Evolutionary conservation across 2,888 invertebrate genomes (phyloP).

Genomic region (Ceramica pisi): DNA sequence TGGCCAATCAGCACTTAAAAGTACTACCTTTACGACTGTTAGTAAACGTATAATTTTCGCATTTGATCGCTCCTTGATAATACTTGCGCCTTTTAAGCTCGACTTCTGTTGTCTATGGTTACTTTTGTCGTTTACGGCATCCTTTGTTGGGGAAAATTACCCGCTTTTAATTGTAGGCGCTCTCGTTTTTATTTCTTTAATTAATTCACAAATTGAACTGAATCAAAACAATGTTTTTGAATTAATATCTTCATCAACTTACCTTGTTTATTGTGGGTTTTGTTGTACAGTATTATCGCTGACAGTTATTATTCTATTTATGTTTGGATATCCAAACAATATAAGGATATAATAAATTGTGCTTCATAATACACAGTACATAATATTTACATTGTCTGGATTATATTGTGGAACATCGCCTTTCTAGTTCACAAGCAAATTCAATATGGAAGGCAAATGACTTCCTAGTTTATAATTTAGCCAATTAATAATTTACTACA

Average conservation of each 20-base stretch:
- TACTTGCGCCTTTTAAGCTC: conserved; percentile 33
- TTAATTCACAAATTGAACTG: conserved; percentile 8
- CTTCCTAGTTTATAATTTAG: conserved; percentile 52
- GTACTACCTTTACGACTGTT: conserved; percentile 45
- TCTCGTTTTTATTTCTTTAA: conserved; percentile 20
- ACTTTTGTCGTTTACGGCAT: conserved; percentile 19
- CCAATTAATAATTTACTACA: conserved; percentile 39
- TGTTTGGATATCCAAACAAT: conserved; percentile 7
- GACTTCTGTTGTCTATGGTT: conserved; percentile 30
- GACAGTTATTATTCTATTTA: conserved; percentile 25
- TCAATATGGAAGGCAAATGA: conserved; percentile 44
- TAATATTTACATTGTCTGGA: conserved; percentile 4
- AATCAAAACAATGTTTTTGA: not conserved
- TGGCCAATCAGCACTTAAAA: conserved; percentile 45
- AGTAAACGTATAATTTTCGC: conserved; percentile 50
- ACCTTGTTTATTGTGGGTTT: conserved; percentile 14
- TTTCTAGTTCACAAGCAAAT: conserved; percentile 30
- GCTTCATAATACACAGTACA: not conserved
- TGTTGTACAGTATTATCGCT: not conserved
- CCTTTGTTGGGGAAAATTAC: conserved; percentile 16
- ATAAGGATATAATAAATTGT: conserved; percentile 13
- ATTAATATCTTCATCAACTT: conserved; percentile 28
- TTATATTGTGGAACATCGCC: not conserved
- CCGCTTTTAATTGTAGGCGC: conserved; percentile 18
- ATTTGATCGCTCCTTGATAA: conserved; percentile 55